Evolutionary conservation across 2,797 vertebrate species (phyloP).

Genomic region (Schizopygopsis pylzovi): DNA sequence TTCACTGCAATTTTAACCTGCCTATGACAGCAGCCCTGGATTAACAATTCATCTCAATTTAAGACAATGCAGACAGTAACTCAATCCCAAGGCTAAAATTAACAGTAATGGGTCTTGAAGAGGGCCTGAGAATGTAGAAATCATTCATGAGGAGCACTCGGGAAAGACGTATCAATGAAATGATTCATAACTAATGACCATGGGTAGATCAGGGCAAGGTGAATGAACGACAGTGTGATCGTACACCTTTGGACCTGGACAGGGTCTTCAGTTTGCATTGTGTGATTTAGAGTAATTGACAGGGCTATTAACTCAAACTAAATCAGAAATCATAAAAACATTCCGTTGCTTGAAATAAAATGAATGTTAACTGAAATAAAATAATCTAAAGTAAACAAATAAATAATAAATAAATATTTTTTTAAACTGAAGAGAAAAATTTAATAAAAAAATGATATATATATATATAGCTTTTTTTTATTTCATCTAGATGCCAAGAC

Average conservation of each 20-base stretch:
- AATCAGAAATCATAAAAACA: background rate
- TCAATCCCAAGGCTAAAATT: slow-evolving; percentile 37
- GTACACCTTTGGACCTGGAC: background rate
- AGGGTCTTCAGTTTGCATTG: background rate
- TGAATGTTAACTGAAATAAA: background rate
- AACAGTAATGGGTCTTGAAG: slow-evolving; percentile 42
- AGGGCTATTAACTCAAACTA: background rate
- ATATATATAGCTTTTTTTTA: too few relatives aligned
- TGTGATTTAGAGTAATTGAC: background rate
- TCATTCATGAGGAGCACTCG: slow-evolving; percentile 45
- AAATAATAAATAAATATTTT: too few relatives aligned
- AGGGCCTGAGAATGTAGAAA: slow-evolving; percentile 53
- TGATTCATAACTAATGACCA: slow-evolving; percentile 55
- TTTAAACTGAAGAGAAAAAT: too few relatives aligned
- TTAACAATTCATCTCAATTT: slow-evolving; percentile 57
- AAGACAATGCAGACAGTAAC: slow-evolving; percentile 45
- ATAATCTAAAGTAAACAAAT: too few relatives aligned
- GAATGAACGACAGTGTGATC: background rate
- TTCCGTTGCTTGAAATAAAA: background rate
- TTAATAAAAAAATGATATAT: too few relatives aligned
- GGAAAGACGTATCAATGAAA: slow-evolving; percentile 27
- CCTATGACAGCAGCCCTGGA: slow-evolving; percentile 45
- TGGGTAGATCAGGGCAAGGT: background rate
- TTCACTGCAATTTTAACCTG: slow-evolving; percentile 51
- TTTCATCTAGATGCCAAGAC: too few relatives aligned